These are phyloP conservation scores for Xiphophorus maculatus DNA, from an alignment of 2,113 vertebrate genomes.

Conservation along the genomic window DNA sequence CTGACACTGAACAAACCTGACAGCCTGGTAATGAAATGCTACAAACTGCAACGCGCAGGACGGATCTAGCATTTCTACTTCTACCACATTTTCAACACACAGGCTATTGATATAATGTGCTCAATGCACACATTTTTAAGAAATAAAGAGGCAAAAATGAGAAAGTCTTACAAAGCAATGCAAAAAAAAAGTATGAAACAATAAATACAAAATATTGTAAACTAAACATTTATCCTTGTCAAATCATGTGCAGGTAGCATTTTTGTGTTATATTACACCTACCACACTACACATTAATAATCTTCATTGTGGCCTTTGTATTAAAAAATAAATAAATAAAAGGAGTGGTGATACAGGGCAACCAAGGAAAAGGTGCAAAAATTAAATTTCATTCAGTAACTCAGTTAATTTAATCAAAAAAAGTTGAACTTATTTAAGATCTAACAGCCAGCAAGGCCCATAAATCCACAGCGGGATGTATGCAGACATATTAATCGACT, in stretches of 20 bases:
- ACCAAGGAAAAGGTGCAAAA: conserved; percentile 57
- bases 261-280: conserved; percentile 49
- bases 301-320: conserved; percentile 39
- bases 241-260: conserved; percentile 41
- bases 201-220: conserved; percentile 75
- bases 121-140: conserved; percentile 68
- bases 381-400: conserved; percentile 44
- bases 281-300: conserved; percentile 34
- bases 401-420: conserved; percentile 40
- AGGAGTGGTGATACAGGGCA: conserved; percentile 23
- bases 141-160: conserved; percentile 33
- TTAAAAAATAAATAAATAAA: conserved; percentile 33
- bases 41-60: conserved; percentile 72
- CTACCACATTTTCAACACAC: conserved; percentile 74
- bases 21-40: conserved; percentile 71
- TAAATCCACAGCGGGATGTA: conserved; percentile 56
- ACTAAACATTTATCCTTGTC: conserved; percentile 38
- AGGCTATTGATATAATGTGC: conserved; percentile 73
- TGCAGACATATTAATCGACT: conserved; percentile 71
- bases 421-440: conserved; percentile 50
- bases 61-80: conserved; percentile 75
- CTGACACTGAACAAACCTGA: conserved; percentile 64
- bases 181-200: conserved; percentile 75
- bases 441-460: conserved; percentile 49
- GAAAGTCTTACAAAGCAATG: conserved; percentile 63